Evolutionary conservation across 2,888 invertebrate genomes (phyloP).

Genomic region (Ornithoptera alexandrae): DNA sequence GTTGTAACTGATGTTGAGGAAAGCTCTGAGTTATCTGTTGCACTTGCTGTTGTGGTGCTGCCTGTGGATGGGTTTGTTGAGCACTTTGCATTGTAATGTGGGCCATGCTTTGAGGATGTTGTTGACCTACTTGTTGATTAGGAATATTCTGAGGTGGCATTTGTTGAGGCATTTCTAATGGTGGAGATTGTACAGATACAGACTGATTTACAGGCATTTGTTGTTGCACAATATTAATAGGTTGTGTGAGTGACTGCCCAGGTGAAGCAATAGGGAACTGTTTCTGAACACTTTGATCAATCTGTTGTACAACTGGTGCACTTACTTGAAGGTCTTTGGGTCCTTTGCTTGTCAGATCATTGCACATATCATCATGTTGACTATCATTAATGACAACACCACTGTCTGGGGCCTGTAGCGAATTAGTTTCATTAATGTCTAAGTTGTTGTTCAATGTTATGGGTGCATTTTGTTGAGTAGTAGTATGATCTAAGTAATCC

Average conservation of each 20-base stretch:
- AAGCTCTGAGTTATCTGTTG: constrained; percentile 78
- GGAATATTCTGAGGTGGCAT: constrained; percentile 69
- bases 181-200: constrained; percentile 75
- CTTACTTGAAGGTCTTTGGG: constrained; percentile 74
- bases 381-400: constrained; percentile 76
- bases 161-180: constrained; percentile 76
- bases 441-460: constrained; percentile 73
- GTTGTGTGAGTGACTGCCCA: constrained; percentile 75
- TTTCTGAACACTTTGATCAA: constrained; percentile 74
- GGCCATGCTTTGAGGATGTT: constrained; percentile 77
- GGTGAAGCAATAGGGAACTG: constrained; percentile 77
- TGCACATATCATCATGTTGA: constrained; percentile 75
- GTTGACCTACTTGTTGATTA: constrained; percentile 69
- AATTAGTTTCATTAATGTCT: constrained; percentile 65
- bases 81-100: constrained; percentile 75
- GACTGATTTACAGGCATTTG: constrained; percentile 70
- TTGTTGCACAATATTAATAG: constrained; percentile 69
- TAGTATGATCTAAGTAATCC: constrained; percentile 94
- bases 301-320: constrained; percentile 67
- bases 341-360: constrained; percentile 73
- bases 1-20: constrained; percentile 76
- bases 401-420: constrained; percentile 72
- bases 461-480: constrained; percentile 75
- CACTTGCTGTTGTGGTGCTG: constrained; percentile 70
- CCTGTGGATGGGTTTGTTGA: constrained; percentile 60